These are phyloP conservation scores for Motacilla alba DNA, from an alignment of 2,113 vertebrate species.

Conservation along the genomic window DNA sequence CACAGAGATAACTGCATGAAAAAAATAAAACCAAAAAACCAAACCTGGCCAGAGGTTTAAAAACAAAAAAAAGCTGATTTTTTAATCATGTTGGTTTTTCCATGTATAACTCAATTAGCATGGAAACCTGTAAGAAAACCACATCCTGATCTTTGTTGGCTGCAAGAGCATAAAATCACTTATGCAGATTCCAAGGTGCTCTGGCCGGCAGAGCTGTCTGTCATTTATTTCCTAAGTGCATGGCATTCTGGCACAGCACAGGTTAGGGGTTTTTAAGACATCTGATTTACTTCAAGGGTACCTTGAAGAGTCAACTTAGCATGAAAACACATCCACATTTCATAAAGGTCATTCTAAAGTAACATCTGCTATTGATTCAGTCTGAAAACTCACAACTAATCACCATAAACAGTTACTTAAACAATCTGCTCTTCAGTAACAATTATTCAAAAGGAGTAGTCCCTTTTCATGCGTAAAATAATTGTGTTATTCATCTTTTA, in stretches of 20 bases:
- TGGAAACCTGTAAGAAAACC: background rate
- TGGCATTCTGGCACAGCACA: background rate
- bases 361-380: conserved; percentile 51
- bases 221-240: background rate
- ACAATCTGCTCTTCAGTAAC: background rate
- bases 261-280: background rate
- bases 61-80: background rate
- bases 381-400: conserved; percentile 16
- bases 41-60: background rate
- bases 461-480: background rate
- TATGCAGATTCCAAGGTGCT: background rate
- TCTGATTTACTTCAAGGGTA: conserved; percentile 23
- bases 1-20: background rate
- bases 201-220: background rate
- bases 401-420: conserved; percentile 28
- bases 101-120: background rate
- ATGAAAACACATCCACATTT: conserved; percentile 27
- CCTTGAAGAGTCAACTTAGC: conserved; percentile 16
- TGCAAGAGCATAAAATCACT: background rate
- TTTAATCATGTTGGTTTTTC: background rate
- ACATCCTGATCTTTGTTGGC: background rate
- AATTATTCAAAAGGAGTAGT: background rate
- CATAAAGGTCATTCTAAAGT: background rate
- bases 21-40: background rate
- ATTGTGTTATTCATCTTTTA: background rate